Base-by-base conservation (phyloP, 2,797 vertebrate genomes). In the Taenioides sp. region DNA sequence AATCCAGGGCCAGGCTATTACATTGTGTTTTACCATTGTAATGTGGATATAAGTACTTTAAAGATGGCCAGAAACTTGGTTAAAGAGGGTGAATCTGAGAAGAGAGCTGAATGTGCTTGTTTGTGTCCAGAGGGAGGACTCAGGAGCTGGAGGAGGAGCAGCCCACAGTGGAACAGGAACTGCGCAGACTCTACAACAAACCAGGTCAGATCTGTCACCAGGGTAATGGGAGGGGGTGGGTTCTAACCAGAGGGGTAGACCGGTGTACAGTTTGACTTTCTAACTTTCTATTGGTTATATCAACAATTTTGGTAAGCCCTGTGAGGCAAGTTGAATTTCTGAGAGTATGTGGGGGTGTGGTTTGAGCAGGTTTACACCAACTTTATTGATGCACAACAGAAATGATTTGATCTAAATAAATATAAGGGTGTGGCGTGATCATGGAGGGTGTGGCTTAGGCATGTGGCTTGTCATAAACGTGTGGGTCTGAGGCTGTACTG, bases 71-170 rank as follows among this genome's bases (percentile, higher is more conserved):
- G 40, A 43, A 47, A 47, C 43, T 47, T 47, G 12, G 4, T 47
- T 4, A 10, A 10, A 37, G 14, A 47, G 43, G 16, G 43, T 43
- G 14, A 43, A 12, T 14, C 28, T 31, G 31, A 61, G 17, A 7
- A 34, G 17, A 61, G 16, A 34, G 3, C 17, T 54, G 50, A 47
- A 61, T 3, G 6, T 27, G 10, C 23, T 17, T 37, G 28, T 9
- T 67, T 20, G 55, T 71, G 64, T 65, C 66, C 43, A 98, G 97
- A 78, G 94, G 92, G 71, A 95, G 85, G 86, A 95, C 94, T 43
- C 97, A 97, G 91, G 89, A 89, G 52, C 88, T 98, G 87, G 96
- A 96, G 80, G 93, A 95, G 65, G 86, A 93, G 88, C 96, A 98
- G 88, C 92, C 93, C 67, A 94, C 86, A 68, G 93, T 97, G 0